Percentiles rank a stretch among this genome's conserved stretches.
phyloP scores from a whole-genome alignment of 2,113 vertebrate genomes.

The Oncorhynchus clarkii region DNA sequence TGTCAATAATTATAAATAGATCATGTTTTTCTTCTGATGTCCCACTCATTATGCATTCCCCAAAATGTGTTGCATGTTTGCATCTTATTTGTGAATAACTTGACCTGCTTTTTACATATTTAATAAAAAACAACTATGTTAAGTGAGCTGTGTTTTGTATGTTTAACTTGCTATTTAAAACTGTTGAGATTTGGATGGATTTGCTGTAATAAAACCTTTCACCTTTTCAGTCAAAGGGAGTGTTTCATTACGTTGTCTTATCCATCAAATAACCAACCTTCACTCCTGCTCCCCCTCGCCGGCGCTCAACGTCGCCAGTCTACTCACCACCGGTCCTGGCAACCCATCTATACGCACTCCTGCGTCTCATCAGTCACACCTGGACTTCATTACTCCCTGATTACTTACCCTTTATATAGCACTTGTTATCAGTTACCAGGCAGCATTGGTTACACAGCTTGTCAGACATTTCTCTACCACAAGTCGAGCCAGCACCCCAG shows the following conservation, averaged over 20 bases:
- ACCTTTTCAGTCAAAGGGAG: constrained; percentile 54
- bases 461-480: no score
- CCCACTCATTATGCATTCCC: constrained; percentile 88
- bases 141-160: constrained; percentile 76
- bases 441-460: no score
- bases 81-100: constrained; percentile 98
- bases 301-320: no score
- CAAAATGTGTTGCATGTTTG: constrained; percentile 95
- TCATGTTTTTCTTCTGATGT: constrained; percentile 81
- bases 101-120: constrained; percentile 99
- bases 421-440: no score
- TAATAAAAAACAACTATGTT: constrained; percentile 89
- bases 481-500: no score
- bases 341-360: no score
- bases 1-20: constrained; percentile 97
- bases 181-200: constrained; percentile 67
- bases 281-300: no score
- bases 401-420: no score
- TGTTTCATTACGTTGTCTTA: not conserved
- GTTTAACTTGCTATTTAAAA: constrained; percentile 73
- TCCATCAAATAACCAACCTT: not conserved
- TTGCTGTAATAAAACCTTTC: constrained; percentile 73
- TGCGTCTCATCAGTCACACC: no score
- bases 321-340: no score
- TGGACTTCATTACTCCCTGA: no score